Evolutionary conservation across 2,888 invertebrate species (phyloP), one percentile per base, ranked within the genome.

Genomic region (Leptarthrus brevirostris): DNA sequence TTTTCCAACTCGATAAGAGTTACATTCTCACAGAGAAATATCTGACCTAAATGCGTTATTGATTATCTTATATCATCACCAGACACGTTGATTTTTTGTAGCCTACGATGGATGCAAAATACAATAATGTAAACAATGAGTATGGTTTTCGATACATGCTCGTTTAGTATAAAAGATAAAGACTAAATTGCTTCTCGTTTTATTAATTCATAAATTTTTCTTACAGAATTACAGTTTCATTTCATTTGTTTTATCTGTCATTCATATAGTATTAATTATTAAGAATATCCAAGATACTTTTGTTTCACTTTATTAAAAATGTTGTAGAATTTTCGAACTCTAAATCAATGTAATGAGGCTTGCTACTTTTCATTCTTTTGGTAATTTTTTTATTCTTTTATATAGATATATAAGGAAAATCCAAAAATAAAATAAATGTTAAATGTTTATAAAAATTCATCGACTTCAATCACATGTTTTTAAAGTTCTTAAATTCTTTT

Each of bases 181-280:
- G 34, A 12, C 40, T 54, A 40, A 71, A 54, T 71, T 54, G 71
- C 54, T 71, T 52, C 54, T 73, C 73, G 66, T 73, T 73, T 73
- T 73, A 73, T 73, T 73, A 66, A 73, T 66, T 66, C 66, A 73
- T 66, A 66, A 66, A 64, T 73, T 73, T 73, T 73, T 52, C 66
- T 73, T 73, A 66, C 66, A 73, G 73, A 73, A 73, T 66, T 73
- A 73, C 73, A 73, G 73, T 54, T 73, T 61, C 24, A 26, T 34
- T 22, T 52, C 24, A 5, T 66, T 66, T 54, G 24, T 36, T 36
- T 44, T 54, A 54, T 54, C 54, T 71, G 40, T 70, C 53, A 36
- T 70, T 70, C 49, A 52, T 54, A 52, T 66, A 47, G 40, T 61
- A 61, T 47, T 66, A 47, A 66, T 66, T 66, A 66, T 47, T 66